Base-by-base conservation (phyloP, 2,888 invertebrate species). In the Leucania comma region DNA sequence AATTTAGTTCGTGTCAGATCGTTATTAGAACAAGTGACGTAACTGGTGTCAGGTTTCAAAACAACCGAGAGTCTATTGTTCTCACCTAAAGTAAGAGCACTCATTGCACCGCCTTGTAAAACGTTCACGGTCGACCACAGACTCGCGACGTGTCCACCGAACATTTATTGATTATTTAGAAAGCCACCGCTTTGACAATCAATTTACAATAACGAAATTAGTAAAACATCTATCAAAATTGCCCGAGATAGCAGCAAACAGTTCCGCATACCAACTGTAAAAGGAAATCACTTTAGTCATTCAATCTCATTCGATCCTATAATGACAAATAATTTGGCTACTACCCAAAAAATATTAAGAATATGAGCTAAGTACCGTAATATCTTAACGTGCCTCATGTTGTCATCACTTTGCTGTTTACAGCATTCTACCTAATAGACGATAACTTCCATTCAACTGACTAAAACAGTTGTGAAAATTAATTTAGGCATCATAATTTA, bases 31-130 rank as follows among this genome's bases (percentile, higher is more conserved):
- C 80, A 84, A 83, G 83, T 90, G 89, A 89, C 86, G 87, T 87
- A 87, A 90, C 87, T 83, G 82, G 87, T 76, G 75, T 83, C 80
- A 81, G 88, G 88, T 92, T 90, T 86, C 87, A 82, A 89, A 92
- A 92, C 91, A 91, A 85, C 74, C 73, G 78, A 76, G 80, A 75
- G 83, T 85, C 89, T 88, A 87, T 90, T 91, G 90, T 91, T 85
- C 87, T 84, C 84, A 68, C 76, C 80, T 82, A 79, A 86, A 88
- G 84, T 80, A 82, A 87, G 86, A 86, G 87, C 88, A 85, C 87
- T 89, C 81, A 80, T 79, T 80, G 61, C 80, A 86, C 77, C 80
- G 72, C 62, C 75, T 84, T 75, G 88, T 88, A 83, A 71, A 78
- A 65, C 72, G 82, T 88, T 85, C 81, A 83, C 84, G 86, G 82